Percentiles rank a stretch among this genome's conserved stretches.
Evolutionary conservation across 2,797 vertebrate species (phyloP).

Genomic region (Sparus aurata): DNA sequence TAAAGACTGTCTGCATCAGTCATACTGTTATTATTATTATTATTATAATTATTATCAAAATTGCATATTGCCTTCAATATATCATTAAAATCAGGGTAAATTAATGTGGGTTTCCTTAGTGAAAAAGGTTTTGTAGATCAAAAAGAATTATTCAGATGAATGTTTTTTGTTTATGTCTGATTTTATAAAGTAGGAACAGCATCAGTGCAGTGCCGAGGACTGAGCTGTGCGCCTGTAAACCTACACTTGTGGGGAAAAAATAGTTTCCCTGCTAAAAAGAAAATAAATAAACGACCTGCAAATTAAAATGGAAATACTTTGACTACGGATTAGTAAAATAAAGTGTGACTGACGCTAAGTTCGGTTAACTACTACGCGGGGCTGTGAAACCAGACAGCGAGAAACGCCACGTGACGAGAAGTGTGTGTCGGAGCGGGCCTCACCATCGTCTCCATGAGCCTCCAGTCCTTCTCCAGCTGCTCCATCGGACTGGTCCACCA

Average conservation of each 20-base stretch:
- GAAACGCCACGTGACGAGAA: conserved; percentile 1
- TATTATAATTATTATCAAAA: not conserved
- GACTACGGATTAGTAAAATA: not conserved
- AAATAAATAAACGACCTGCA: not conserved
- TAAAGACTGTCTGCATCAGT: conserved; percentile 6
- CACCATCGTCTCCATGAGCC: conserved; percentile 95
- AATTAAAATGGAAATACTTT: not conserved
- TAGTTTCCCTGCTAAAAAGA: not conserved
- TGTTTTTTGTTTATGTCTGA: not conserved
- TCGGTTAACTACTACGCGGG: not conserved
- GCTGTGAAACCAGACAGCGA: not conserved
- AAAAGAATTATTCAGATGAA: not conserved
- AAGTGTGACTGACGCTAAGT: conserved; percentile 2
- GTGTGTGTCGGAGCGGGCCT: conserved; percentile 60
- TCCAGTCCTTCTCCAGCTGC: conserved; percentile 93
- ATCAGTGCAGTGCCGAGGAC: not conserved
- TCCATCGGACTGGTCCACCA: conserved; percentile 96
- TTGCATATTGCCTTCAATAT: not conserved
- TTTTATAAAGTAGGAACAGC: conserved; percentile 2
- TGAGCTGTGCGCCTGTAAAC: not conserved
- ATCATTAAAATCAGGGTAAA: not conserved
- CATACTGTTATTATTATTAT: not conserved
- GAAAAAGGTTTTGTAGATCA: not conserved
- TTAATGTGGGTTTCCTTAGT: not conserved
- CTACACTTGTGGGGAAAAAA: not conserved